Percentiles rank a stretch among this genome's conserved stretches.
Conservation (phyloP, 2,888 invertebrate genomes). For the Phyllotreta cruciferae region DNA sequence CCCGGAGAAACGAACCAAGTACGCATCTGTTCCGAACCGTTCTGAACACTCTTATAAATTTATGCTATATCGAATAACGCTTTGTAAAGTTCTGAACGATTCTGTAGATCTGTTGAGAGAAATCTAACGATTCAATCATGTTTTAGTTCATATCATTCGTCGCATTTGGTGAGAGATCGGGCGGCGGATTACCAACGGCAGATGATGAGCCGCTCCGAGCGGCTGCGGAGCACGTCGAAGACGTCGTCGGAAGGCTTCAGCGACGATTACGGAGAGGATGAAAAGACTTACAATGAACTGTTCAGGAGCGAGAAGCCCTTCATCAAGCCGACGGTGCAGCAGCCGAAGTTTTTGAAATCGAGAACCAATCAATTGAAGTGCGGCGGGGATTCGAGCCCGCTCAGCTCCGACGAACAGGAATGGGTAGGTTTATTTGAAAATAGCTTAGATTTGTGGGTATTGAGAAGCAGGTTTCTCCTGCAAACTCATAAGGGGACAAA, state of each 20-base stretch:
- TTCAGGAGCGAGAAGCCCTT: slow-evolving; percentile 60
- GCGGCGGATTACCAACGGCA: slow-evolving; percentile 62
- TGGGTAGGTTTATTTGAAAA: slow-evolving; percentile 54
- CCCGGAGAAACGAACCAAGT: slow-evolving; percentile 43
- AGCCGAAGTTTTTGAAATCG: slow-evolving; percentile 53
- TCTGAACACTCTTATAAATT: slow-evolving; percentile 8
- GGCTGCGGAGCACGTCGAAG: slow-evolving; percentile 50
- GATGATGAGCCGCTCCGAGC: slow-evolving; percentile 61
- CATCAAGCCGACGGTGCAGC: slow-evolving; percentile 41
- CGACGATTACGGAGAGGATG: slow-evolving; percentile 65
- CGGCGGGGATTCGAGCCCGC: slow-evolving; percentile 56
- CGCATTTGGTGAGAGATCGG: slow-evolving; percentile 62
- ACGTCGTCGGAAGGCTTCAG: slow-evolving; percentile 58
- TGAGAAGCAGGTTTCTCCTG: no score
- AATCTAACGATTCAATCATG: no score
- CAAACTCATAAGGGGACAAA: no score
- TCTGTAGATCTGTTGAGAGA: no score
- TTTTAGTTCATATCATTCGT: slow-evolving; percentile 50
- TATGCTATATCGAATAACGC: background rate
- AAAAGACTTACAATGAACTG: slow-evolving; percentile 74
- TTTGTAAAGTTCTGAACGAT: background rate
- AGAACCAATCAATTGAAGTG: slow-evolving; percentile 43
- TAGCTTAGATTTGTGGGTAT: background rate
- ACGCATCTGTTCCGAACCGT: slow-evolving; percentile 14
- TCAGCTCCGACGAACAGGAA: slow-evolving; percentile 64